A percentile compares a stretch with the other conserved stretches of the same genome.
phyloP scores from a whole-genome alignment of 1,140 invertebrate species.

The Caenorhabditis inopinata region DNA sequence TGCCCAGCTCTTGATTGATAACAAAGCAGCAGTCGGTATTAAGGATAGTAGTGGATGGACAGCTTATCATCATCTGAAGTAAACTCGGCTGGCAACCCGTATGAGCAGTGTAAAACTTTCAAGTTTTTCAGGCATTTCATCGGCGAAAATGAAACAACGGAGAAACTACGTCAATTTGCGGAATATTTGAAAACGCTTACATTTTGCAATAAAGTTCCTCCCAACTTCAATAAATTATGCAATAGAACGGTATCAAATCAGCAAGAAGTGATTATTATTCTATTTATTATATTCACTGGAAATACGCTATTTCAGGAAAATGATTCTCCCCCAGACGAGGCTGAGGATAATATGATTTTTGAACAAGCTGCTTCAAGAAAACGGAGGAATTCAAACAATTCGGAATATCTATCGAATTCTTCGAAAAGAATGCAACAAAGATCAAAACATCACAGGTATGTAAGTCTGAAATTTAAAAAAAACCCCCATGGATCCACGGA shows the following conservation, averaged over 20 bases:
- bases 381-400: not conserved
- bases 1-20: conserved; percentile 13
- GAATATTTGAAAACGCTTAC: too few species aligned
- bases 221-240: too few species aligned
- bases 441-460: not conserved
- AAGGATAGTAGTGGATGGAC: not conserved
- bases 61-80: conserved; percentile 11
- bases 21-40: not conserved
- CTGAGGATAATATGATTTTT: not conserved
- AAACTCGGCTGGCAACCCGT: not conserved
- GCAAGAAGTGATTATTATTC: too few species aligned
- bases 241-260: too few species aligned
- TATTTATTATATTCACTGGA: too few species aligned
- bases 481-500: too few species aligned
- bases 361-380: not conserved
- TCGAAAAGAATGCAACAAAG: not conserved
- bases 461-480: not conserved
- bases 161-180: too few species aligned
- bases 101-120: too few species aligned
- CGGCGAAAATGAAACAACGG: too few species aligned
- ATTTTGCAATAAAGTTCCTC: too few species aligned
- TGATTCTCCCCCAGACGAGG: not conserved
- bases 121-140: too few species aligned
- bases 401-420: not conserved
- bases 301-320: not conserved